A percentile compares a stretch with the other conserved stretches of the same genome.
These are phyloP conservation scores for Natrix natrix DNA, from an alignment of 2,797 vertebrate species.

Conservation along the genomic window DNA sequence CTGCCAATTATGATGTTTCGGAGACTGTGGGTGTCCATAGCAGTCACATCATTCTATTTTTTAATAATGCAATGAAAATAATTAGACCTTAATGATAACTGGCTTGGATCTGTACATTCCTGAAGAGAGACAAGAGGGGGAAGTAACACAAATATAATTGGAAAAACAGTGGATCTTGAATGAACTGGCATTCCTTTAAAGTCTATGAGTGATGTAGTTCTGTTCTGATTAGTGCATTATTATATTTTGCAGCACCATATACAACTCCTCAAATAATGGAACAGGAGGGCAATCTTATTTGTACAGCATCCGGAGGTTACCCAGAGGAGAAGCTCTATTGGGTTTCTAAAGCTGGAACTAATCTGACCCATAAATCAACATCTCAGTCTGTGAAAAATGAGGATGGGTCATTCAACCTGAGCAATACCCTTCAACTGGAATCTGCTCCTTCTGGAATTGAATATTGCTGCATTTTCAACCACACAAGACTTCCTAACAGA, in stretches of 20 bases:
- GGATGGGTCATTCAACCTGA: not conserved
- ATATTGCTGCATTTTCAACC: not conserved
- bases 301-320: not conserved
- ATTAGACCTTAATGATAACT: not conserved
- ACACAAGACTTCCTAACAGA: not conserved
- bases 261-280: not conserved
- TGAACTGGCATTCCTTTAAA: not conserved
- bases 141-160: not conserved
- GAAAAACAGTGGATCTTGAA: not conserved
- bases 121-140: not conserved
- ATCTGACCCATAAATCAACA: not conserved
- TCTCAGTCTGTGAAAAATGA: not conserved
- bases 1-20: not conserved
- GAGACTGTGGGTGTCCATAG: not conserved
- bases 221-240: not conserved
- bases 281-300: not conserved
- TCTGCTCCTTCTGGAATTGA: not conserved
- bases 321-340: not conserved
- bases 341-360: not conserved
- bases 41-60: not conserved
- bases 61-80: not conserved
- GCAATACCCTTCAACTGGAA: not conserved
- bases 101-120: not conserved
- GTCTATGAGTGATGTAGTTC: not conserved
- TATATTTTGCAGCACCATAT: not conserved